Percentiles rank a stretch among this genome's conserved stretches.
Evolutionary conservation across 2,888 invertebrate genomes (phyloP).

Genomic region (Zaprionus lineosus): DNA sequence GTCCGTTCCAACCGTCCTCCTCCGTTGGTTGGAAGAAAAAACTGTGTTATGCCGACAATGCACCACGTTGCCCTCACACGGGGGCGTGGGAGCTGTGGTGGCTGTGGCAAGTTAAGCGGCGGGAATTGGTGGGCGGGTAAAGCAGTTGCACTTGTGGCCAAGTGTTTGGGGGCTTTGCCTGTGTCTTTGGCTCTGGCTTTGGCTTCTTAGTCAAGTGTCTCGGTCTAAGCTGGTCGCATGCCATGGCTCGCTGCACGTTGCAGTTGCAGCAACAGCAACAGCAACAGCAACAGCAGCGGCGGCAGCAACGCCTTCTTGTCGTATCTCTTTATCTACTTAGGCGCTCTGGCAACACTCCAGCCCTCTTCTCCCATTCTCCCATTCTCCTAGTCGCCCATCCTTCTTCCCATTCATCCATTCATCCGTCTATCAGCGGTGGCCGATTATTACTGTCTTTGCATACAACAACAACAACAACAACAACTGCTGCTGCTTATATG

Average conservation of each 20-base stretch:
- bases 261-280: slow-evolving; percentile 29
- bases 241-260: slow-evolving; percentile 3
- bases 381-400: neutral
- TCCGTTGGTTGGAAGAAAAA: slow-evolving; percentile 30
- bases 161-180: slow-evolving; percentile 48
- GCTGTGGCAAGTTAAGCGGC: neutral
- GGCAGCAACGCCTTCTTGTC: slow-evolving; percentile 53
- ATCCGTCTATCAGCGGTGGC: slow-evolving; percentile 23
- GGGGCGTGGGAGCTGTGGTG: neutral
- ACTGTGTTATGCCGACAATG: slow-evolving; percentile 74
- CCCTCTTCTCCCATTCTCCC: slow-evolving; percentile 2
- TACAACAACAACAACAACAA: slow-evolving; percentile 15
- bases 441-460: slow-evolving; percentile 51
- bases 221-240: slow-evolving; percentile 23
- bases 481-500: slow-evolving; percentile 66
- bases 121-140: neutral
- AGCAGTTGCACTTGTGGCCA: slow-evolving; percentile 56
- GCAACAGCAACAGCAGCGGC: too few species aligned
- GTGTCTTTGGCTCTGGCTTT: slow-evolving; percentile 34
- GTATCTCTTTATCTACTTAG: slow-evolving; percentile 67
- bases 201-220: slow-evolving; percentile 56
- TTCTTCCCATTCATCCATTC: slow-evolving; percentile 11
- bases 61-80: slow-evolving; percentile 59
- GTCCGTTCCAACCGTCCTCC: too few species aligned
- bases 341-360: slow-evolving; percentile 16